A percentile compares a stretch with the other conserved stretches of the same genome.
Conservation (phyloP, 1,140 invertebrate genomes). For the Hycleus cichorii region DNA sequence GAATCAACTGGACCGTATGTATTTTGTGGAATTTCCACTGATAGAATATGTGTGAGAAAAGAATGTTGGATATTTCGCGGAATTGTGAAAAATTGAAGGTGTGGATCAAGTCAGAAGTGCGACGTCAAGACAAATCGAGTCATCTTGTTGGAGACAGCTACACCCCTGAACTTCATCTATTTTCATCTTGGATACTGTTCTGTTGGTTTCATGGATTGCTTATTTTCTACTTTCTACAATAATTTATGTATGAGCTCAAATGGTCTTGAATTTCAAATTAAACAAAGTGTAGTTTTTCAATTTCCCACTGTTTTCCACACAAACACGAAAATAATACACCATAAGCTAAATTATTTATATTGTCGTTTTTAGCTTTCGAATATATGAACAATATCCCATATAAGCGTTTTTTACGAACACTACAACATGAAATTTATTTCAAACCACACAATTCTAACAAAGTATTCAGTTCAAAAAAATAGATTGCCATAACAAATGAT, state of each 20-base stretch:
- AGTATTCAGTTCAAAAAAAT: too few species aligned
- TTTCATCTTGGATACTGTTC: slow-evolving; percentile 12
- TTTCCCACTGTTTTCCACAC: not conserved
- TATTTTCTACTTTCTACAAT: slow-evolving; percentile 10
- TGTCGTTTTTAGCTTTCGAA: too few species aligned
- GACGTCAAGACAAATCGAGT: slow-evolving; percentile 14
- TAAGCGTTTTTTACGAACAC: too few species aligned
- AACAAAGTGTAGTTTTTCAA: slow-evolving; percentile 8
- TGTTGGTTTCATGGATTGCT: slow-evolving; percentile 14
- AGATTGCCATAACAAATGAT: too few species aligned
- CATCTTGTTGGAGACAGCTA: slow-evolving; percentile 13
- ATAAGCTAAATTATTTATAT: too few species aligned
- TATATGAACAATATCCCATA: too few species aligned
- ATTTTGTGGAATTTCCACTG: not conserved
- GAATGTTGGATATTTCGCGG: not conserved
- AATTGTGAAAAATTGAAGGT: slow-evolving; percentile 15
- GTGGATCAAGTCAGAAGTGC: slow-evolving; percentile 11
- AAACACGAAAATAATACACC: too few species aligned
- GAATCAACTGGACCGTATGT: not conserved
- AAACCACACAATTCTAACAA: too few species aligned
- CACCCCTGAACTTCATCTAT: slow-evolving; percentile 13
- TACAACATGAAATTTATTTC: too few species aligned
- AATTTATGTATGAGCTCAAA: slow-evolving; percentile 14
- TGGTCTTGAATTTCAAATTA: slow-evolving; percentile 16
- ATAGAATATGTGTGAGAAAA: not conserved